Percentiles rank a stretch among this genome's conserved stretches.
phyloP scores from a whole-genome alignment of 2,113 vertebrate genomes.

The Dunckerocampus dactyliophorus region DNA sequence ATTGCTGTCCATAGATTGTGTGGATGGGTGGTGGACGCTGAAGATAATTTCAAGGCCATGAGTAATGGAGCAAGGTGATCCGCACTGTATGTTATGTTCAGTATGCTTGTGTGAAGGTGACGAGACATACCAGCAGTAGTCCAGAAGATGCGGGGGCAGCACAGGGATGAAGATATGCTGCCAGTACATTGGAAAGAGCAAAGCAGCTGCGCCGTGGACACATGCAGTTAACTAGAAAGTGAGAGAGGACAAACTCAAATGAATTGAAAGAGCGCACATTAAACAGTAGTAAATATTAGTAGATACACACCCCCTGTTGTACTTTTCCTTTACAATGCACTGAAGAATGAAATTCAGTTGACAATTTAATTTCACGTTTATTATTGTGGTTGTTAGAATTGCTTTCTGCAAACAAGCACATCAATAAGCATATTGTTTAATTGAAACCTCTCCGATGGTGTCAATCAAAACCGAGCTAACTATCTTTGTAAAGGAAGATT shows the following conservation, averaged over 20 bases:
- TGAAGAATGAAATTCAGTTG: neutral
- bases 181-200: slow-evolving; percentile 97
- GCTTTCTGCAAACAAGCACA: neutral
- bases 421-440: neutral
- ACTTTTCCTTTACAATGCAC: neutral
- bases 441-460: neutral
- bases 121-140: slow-evolving; percentile 95
- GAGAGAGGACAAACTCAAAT: slow-evolving; percentile 5
- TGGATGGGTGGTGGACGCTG: slow-evolving; percentile 44
- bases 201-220: slow-evolving; percentile 87
- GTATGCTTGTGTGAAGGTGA: slow-evolving; percentile 26
- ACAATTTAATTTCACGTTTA: too few species aligned
- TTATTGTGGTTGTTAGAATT: neutral
- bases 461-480: neutral
- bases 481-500: too few species aligned
- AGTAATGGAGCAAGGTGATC: slow-evolving; percentile 62
- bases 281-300: neutral
- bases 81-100: slow-evolving; percentile 42
- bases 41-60: slow-evolving; percentile 37
- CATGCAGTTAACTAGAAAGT: slow-evolving; percentile 85
- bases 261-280: neutral
- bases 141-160: slow-evolving; percentile 93
- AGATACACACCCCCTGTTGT: too few species aligned
- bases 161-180: slow-evolving; percentile 98
- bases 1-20: slow-evolving; percentile 8